These are phyloP conservation scores for Colistium nudipinnis DNA, from an alignment of 2,113 vertebrate genomes.

Conservation along the genomic window DNA sequence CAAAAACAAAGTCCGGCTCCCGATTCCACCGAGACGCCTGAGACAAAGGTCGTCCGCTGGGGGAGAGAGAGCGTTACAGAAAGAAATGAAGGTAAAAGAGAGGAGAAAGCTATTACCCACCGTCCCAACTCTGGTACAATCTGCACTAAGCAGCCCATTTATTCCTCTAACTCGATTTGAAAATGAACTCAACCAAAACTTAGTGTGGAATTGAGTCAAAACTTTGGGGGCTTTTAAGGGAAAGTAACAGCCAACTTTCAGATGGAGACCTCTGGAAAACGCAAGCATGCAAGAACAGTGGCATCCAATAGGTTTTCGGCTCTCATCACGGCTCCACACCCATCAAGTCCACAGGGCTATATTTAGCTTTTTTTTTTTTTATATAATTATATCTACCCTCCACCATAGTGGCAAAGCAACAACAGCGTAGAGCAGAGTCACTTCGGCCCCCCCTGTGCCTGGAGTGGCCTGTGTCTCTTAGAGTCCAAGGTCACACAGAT, in stretches of 20 bases:
- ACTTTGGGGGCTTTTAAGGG: background rate
- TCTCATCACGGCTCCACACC: background rate
- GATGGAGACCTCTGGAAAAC: background rate
- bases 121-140: too few species aligned
- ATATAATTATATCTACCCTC: slow-evolving; percentile 36
- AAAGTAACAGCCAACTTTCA: background rate
- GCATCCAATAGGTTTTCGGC: background rate
- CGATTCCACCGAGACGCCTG: too few species aligned
- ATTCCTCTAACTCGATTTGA: background rate
- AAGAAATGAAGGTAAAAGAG: too few species aligned
- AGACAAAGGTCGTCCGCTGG: too few species aligned
- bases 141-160: background rate
- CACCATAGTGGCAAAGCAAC: slow-evolving; percentile 19
- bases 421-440: slow-evolving; percentile 27
- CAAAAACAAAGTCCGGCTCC: too few species aligned
- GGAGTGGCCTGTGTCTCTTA: slow-evolving; percentile 64
- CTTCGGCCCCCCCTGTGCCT: slow-evolving; percentile 38
- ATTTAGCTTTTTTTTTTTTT: slow-evolving; percentile 48
- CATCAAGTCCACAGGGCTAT: slow-evolving; percentile 16
- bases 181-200: background rate
- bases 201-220: background rate
- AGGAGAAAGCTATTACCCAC: too few species aligned
- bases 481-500: slow-evolving; percentile 74
- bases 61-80: too few species aligned
- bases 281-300: too few species aligned